Conservation (phyloP, 2,113 vertebrate genomes). For the Zosterops japonicus region DNA sequence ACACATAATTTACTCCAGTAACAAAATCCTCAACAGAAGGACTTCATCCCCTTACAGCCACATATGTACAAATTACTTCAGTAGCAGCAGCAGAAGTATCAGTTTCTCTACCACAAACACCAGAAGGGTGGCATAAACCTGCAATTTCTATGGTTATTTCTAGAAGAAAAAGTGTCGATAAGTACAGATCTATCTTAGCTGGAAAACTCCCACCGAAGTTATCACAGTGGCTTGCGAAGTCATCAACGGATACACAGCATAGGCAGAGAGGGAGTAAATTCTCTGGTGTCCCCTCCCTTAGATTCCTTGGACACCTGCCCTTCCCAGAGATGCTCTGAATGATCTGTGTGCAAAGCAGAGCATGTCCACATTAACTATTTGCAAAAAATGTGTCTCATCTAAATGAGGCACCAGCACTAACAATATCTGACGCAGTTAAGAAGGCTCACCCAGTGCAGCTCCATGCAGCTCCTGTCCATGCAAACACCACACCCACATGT, state of each 20-base stretch:
- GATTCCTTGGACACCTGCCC: not conserved
- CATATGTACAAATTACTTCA: rapidly evolving
- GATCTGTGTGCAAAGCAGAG: not conserved
- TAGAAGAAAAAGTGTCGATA: not conserved
- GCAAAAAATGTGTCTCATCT: not conserved
- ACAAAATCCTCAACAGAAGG: not conserved
- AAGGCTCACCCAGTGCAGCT: not conserved
- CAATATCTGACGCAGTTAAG: not conserved
- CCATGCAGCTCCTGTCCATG: not conserved
- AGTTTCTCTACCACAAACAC: not conserved
- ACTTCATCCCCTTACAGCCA: not conserved
- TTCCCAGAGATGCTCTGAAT: not conserved
- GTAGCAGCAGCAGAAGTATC: not conserved
- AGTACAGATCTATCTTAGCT: not conserved
- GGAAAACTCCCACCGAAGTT: not conserved
- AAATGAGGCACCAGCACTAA: not conserved
- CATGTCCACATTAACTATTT: not conserved
- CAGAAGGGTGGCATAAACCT: not conserved
- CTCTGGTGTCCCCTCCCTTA: not conserved
- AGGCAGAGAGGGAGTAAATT: not conserved
- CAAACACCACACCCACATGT: not conserved
- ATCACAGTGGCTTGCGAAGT: not conserved
- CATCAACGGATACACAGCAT: not conserved
- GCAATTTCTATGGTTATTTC: not conserved
- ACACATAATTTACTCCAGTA: not conserved